A percentile compares a stretch with the other conserved stretches of the same genome.
Conservation (phyloP, 2,797 vertebrate genomes). For the Danio jaintianensis region DNA sequence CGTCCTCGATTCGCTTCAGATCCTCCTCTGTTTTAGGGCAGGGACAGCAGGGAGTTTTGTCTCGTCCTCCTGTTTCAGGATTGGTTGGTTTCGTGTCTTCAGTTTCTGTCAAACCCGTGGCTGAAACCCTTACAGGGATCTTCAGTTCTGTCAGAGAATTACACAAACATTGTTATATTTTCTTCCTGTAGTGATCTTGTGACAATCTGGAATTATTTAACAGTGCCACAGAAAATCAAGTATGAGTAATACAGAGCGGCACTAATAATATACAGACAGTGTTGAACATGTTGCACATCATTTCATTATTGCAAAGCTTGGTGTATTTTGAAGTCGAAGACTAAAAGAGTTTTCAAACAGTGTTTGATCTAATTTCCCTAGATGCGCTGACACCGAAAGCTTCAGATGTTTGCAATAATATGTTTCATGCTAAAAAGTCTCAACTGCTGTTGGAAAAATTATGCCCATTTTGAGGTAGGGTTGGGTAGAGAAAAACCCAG, state of each 20-base stretch:
- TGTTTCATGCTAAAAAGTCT: not conserved
- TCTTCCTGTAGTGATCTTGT: not conserved
- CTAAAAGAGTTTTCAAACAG: not conserved
- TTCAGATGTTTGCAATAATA: slow-evolving; percentile 1
- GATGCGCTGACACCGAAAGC: not conserved
- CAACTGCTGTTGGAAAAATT: not conserved
- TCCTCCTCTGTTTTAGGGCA: slow-evolving; percentile 93
- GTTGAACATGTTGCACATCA: not conserved
- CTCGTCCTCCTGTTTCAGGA: slow-evolving; percentile 81
- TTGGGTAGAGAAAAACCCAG: no score
- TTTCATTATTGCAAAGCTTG: not conserved
- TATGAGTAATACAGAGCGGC: slow-evolving; percentile 11
- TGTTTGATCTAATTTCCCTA: not conserved
- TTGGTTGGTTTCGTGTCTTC: slow-evolving; percentile 89
- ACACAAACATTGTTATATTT: not conserved
- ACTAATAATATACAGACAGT: slow-evolving; percentile 18
- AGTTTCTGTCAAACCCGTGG: slow-evolving; percentile 86
- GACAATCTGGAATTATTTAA: not conserved
- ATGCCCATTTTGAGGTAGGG: not conserved
- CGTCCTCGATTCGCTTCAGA: slow-evolving; percentile 89
- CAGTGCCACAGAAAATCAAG: not conserved
- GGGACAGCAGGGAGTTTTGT: slow-evolving; percentile 89
- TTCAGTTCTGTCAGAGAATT: slow-evolving; percentile 82
- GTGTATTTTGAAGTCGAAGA: not conserved
- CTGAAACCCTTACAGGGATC: slow-evolving; percentile 89